These are phyloP conservation scores for Crepidodera aurea DNA, from an alignment of 2,888 invertebrate genomes.

Conservation along the genomic window DNA sequence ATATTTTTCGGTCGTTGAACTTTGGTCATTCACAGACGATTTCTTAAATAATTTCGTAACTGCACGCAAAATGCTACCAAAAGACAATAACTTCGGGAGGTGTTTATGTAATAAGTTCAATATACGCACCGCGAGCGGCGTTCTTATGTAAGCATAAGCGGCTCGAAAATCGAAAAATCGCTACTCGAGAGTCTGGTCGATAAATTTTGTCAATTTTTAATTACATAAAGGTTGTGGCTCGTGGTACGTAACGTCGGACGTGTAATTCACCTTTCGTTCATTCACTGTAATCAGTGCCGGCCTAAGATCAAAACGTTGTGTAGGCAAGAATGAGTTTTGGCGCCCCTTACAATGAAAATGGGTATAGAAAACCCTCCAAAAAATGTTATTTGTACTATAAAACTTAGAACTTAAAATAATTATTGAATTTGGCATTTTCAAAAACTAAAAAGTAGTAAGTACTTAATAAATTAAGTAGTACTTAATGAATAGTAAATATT, in stretches of 20 bases:
- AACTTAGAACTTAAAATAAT: too few species aligned
- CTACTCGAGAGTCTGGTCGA: constrained; percentile 17
- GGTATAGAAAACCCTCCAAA: too few species aligned
- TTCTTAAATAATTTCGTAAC: constrained; percentile 55
- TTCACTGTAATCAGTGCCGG: too few species aligned
- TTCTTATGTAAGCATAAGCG: constrained; percentile 29
- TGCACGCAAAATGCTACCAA: constrained; percentile 46
- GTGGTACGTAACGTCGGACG: neutral
- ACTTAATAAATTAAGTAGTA: too few species aligned
- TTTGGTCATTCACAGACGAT: constrained; percentile 50
- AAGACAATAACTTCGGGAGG: constrained; percentile 42
- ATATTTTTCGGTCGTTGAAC: constrained; percentile 56
- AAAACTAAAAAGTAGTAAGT: too few species aligned
- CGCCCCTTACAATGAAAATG: too few species aligned
- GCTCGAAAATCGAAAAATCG: constrained; percentile 10
- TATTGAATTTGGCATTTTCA: too few species aligned
- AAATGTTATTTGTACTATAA: too few species aligned
- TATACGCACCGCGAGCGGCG: constrained; percentile 35
- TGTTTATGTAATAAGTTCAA: constrained; percentile 45
- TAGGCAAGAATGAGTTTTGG: too few species aligned
- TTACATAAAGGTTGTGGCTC: constrained; percentile 17
- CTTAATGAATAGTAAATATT: too few species aligned
- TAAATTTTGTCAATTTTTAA: constrained; percentile 24
- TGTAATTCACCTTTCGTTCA: too few species aligned
- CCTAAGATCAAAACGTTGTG: too few species aligned